Evolutionary conservation across 2,797 vertebrate genomes (phyloP), one percentile per base, ranked within the genome.

Genomic region (Phylloscopus collybita): DNA sequence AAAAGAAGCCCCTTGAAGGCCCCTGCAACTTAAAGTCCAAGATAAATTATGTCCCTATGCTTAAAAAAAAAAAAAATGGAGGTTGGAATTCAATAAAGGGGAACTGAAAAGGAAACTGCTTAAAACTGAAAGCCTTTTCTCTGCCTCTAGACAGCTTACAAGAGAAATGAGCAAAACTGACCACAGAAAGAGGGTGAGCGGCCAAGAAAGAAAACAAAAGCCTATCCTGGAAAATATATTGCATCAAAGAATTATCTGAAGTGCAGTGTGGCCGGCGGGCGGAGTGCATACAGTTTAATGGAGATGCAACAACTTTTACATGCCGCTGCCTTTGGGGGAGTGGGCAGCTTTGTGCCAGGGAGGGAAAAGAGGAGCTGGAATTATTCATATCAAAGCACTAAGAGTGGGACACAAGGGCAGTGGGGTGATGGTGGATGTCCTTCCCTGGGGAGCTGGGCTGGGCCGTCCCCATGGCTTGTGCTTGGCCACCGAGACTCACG

Each of bases 51-150:
- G 97, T 92, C 97, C 97, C 96, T 97, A 91, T 97, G 98, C 97
- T 96, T 92, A 97, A 96, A 94, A 98, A 98, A 98, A 97, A 97
- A 96, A 94, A 97, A 98, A 99, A 98, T 97, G 90, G 96, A 98
- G 98, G 98, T 98, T 97, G 94, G 97, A 98, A 98, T 99, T 99
- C 98, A 99, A 99, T 99, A 98, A 99, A 98, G 97, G 93, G 90
- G 86, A 96, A 96, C 97, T 98, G 97, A 98, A 97, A 98, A 97
- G 95, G 95, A 97, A 97, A 95, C 93, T 94, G 94, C 94, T 97
- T 96, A 97, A 97, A 97, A 98, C 96, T 96, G 95, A 96, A 97
- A 98, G 96, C 97, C 97, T 98, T 97, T 98, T 98, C 98, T 98
- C 96, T 95, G 97, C 97, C 97, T 97, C 98, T 97, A 98, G 98